Conservation (phyloP, 2,888 invertebrate species). For the Watsonalla binaria region DNA sequence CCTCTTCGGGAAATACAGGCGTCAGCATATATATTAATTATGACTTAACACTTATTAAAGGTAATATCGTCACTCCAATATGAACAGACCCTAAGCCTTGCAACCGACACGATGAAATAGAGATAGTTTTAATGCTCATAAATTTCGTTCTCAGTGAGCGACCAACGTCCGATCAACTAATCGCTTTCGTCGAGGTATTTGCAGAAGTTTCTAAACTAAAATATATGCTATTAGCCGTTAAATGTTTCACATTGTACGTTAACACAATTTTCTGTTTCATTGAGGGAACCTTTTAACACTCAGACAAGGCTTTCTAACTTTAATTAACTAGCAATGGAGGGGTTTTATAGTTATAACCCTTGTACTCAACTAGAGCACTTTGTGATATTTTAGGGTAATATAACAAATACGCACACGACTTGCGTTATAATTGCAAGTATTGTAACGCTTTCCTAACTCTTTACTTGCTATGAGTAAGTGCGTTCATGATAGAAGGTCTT, state of each 20-base stretch:
- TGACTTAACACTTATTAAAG: too few species aligned
- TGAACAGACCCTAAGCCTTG: conserved; percentile 33
- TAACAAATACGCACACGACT: too few species aligned
- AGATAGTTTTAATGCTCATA: conserved; percentile 76
- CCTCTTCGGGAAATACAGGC: too few species aligned
- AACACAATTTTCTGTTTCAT: background rate
- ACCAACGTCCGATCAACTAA: conserved; percentile 60
- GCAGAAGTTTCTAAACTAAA: conserved; percentile 55
- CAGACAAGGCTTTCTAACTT: background rate
- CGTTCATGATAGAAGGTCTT: too few species aligned
- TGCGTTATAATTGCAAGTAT: too few species aligned
- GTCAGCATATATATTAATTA: too few species aligned
- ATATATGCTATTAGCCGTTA: conserved; percentile 10
- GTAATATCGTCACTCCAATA: background rate
- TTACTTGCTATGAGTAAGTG: too few species aligned
- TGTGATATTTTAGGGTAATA: too few species aligned
- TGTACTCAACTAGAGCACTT: background rate
- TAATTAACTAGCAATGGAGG: background rate
- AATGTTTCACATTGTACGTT: background rate
- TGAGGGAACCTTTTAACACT: background rate
- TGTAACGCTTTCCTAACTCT: too few species aligned
- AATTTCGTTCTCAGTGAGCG: conserved; percentile 65
- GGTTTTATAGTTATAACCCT: background rate
- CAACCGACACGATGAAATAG: conserved; percentile 62
- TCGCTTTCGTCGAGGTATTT: conserved; percentile 57